phyloP scores from a whole-genome alignment of 2,888 invertebrate species.

The Drosophila tripunctata region DNA sequence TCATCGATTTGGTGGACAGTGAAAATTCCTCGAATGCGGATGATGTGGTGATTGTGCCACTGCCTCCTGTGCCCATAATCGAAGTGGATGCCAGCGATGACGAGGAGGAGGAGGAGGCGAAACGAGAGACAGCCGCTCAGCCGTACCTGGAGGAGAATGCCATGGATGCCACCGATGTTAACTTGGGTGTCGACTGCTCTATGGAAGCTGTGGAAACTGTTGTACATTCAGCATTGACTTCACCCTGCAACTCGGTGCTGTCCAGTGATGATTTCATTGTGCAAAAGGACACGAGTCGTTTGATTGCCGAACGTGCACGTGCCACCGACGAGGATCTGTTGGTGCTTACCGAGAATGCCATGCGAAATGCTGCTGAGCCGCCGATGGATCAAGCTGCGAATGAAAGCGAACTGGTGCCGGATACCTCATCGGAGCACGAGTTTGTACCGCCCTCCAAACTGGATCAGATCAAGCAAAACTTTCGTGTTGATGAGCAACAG shows the following conservation, averaged over 20 bases:
- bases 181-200: constrained; percentile 25
- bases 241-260: constrained; percentile 80
- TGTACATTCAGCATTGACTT: constrained; percentile 34
- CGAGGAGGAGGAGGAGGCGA: constrained; percentile 34
- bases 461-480: constrained; percentile 60
- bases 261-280: constrained; percentile 84
- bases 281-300: constrained; percentile 78
- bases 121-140: neutral
- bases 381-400: too few species aligned
- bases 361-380: constrained; percentile 43
- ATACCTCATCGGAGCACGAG: constrained; percentile 61
- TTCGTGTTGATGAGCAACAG: constrained; percentile 83
- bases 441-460: constrained; percentile 67
- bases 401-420: constrained; percentile 5
- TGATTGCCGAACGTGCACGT: constrained; percentile 64
- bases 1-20: constrained; percentile 65
- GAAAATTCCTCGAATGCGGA: constrained; percentile 76
- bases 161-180: constrained; percentile 73
- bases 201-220: neutral
- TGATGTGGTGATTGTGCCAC: constrained; percentile 80
- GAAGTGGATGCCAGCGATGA: constrained; percentile 80
- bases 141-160: constrained; percentile 74
- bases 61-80: constrained; percentile 77
- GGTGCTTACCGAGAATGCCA: constrained; percentile 71
- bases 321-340: constrained; percentile 81